Percentiles rank a stretch among this genome's conserved stretches.
These are phyloP conservation scores for Tychaedon coryphoeus DNA, from an alignment of 2,113 vertebrate genomes.

Conservation along the genomic window DNA sequence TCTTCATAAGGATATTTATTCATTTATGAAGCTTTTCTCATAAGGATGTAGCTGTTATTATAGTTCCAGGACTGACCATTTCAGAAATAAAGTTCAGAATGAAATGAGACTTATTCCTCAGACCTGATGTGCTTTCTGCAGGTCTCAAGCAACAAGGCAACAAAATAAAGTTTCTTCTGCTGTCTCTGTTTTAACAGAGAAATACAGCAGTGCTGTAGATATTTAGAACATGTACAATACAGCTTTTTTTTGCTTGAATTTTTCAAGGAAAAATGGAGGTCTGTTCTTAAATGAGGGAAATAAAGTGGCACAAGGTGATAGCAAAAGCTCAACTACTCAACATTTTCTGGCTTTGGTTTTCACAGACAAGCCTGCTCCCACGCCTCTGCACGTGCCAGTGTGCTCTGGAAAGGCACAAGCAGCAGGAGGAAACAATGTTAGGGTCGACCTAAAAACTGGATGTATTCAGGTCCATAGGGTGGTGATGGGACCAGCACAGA, in stretches of 20 bases:
- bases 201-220: not conserved
- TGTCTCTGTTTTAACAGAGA: not conserved
- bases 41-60: not conserved
- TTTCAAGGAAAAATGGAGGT: not conserved
- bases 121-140: not conserved
- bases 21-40: not conserved
- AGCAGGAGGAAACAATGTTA: not conserved
- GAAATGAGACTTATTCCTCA: not conserved
- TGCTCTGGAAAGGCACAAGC: not conserved
- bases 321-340: not conserved
- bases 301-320: not conserved
- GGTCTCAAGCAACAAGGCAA: not conserved
- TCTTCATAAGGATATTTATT: not conserved
- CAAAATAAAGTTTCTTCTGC: not conserved
- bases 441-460: not conserved
- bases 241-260: not conserved
- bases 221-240: not conserved
- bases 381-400: accelerated
- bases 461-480: not conserved
- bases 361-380: not conserved
- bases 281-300: not conserved
- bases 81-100: not conserved
- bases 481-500: not conserved
- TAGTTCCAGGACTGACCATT: not conserved
- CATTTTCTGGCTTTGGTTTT: not conserved